These are phyloP conservation scores for Premnoplex brunnescens DNA, from an alignment of 2,797 vertebrate species.

Conservation along the genomic window DNA sequence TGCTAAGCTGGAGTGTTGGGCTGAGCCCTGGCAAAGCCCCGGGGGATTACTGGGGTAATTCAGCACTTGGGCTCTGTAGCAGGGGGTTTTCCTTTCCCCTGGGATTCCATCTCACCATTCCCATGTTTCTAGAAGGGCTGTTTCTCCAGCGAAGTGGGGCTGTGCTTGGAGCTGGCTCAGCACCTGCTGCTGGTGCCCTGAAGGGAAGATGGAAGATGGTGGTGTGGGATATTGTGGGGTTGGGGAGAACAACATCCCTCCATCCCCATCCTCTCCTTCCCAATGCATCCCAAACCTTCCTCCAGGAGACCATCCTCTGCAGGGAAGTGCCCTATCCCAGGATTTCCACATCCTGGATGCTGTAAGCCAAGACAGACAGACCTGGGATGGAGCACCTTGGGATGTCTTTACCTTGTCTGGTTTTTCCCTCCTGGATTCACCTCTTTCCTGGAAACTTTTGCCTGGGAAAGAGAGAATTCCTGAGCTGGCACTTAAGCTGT, in stretches of 20 bases:
- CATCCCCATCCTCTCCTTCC: neutral
- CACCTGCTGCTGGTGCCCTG: neutral
- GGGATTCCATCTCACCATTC: neutral
- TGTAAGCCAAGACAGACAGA: neutral
- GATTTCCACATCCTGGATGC: neutral
- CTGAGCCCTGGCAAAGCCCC: conserved; percentile 56
- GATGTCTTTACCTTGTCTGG: neutral
- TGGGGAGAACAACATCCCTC: neutral
- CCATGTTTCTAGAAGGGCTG: neutral
- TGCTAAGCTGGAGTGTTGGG: conserved; percentile 56
- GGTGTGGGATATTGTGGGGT: neutral
- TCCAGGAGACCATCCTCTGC: rapidly evolving
- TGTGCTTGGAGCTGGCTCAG: neutral
- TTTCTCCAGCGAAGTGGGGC: neutral
- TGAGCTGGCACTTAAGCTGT: neutral
- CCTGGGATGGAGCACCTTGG: neutral
- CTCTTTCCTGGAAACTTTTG: conserved; percentile 19
- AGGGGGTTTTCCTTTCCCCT: neutral
- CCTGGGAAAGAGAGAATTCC: neutral
- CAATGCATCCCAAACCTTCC: neutral
- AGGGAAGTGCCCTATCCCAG: rapidly evolving
- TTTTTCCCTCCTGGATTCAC: neutral
- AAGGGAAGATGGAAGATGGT: neutral
- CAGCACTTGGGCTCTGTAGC: conserved; percentile 45
- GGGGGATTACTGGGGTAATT: conserved; percentile 65